Evolutionary conservation across 2,797 vertebrate genomes (phyloP).

Genomic region (Paramormyrops hopkinsi): DNA sequence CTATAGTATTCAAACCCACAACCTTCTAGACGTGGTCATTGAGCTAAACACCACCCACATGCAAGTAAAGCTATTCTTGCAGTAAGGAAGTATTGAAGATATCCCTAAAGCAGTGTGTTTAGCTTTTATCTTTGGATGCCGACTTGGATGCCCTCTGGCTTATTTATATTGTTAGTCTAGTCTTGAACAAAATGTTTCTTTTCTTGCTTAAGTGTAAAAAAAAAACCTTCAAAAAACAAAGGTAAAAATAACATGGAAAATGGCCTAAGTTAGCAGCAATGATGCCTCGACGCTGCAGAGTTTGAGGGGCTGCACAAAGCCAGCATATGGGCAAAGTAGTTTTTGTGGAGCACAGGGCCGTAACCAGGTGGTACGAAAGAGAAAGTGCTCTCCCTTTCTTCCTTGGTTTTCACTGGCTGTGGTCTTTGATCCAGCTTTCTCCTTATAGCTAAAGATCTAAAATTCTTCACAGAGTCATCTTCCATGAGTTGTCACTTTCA

Average conservation of each 20-base stretch:
- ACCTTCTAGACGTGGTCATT: not conserved
- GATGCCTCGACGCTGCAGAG: not conserved
- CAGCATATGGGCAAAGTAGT: not conserved
- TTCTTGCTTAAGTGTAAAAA: not conserved
- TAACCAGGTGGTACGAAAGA: not conserved
- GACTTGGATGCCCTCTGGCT: not conserved
- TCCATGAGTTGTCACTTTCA: not conserved
- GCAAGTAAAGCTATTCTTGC: not conserved
- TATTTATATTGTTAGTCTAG: not conserved
- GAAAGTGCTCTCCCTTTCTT: not conserved
- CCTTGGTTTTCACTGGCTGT: not conserved
- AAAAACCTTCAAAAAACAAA: not conserved
- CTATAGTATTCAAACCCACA: not conserved
- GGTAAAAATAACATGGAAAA: not conserved
- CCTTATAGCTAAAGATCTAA: slow-evolving; percentile 4
- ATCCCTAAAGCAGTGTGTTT: not conserved
- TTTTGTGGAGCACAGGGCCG: not conserved
- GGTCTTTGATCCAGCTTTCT: not conserved
- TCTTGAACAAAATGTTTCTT: not conserved
- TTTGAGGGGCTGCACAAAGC: not conserved
- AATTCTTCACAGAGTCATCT: not conserved
- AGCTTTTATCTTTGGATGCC: not conserved
- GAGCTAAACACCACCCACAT: not conserved
- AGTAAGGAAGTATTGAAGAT: not conserved
- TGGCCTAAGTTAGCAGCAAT: not conserved